Base-by-base conservation (phyloP, 2,888 invertebrate genomes). In the Mythimna albipuncta region DNA sequence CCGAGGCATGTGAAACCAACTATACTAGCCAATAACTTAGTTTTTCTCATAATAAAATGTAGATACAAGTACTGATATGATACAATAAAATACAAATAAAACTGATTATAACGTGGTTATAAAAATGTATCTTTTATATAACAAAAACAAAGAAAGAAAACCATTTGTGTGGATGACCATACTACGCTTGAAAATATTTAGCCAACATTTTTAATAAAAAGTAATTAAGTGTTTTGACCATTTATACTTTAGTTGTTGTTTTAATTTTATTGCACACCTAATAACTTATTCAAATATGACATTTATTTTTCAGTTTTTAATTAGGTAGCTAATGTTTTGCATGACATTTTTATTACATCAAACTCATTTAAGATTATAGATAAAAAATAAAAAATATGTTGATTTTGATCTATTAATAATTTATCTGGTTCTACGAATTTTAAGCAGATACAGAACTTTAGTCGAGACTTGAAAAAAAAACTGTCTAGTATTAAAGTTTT, bases 271-370 rank as follows among this genome's bases (percentile, higher is more conserved):
- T 64, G 16, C 10, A 62, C 7, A 41, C n/a, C 32, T 11, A 47
- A 64, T 75, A 10, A 16, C 11, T 65, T 11, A 54, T 47, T 44
- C 0, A 26, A 11, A 21, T 21, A 0, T 41, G 32, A 41, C 26
- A n/a, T 64, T 66, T 59, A 67, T 64, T 78, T 78, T 32, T 38
- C 11, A 67, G 38, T 2, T 2, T 64, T 44, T 62, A 52, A 44
- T 65, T 75, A 41, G 10, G 32, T 38, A 10, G 1, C 13, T 10
- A 38, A 38, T n/a, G 16, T 38, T 67, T 32, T 47, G 4, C 13
- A 38, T 9, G 57, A 64, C 10, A 35, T 52, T 26, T 47, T 19
- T 58, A 26, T 54, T 19, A 0, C 10, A 41, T 2, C 2, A 21
- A 35, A n/a, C 5, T 7, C 13, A 9, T 5, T 21, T 19, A 35